Evolutionary conservation across 2,797 vertebrate species (phyloP).

Genomic region (Sebastolobus altivelis): DNA sequence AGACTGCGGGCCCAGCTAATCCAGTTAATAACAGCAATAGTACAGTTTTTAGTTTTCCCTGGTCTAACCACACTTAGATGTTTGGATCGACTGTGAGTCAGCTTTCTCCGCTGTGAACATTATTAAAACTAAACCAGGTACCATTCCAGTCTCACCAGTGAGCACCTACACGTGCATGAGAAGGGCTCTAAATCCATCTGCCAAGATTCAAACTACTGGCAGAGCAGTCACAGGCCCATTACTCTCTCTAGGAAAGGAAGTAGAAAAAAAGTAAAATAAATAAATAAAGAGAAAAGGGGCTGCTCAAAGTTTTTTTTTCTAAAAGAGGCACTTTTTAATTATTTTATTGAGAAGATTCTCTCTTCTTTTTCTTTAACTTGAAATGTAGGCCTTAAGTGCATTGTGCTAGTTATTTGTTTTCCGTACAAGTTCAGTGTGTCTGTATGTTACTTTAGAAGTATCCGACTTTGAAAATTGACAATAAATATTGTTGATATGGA

Average conservation of each 20-base stretch:
- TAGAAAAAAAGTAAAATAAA: background rate
- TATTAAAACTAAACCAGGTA: background rate
- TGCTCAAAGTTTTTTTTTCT: background rate
- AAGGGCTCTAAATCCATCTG: background rate
- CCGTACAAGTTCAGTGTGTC: background rate
- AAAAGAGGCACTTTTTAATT: too few species aligned
- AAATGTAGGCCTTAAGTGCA: background rate
- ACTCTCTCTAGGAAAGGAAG: background rate
- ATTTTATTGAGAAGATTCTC: too few species aligned
- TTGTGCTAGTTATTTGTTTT: background rate
- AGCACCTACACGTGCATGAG: background rate
- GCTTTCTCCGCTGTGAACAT: background rate
- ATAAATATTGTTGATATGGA: too few species aligned
- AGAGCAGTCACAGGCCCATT: background rate
- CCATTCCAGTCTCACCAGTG: background rate
- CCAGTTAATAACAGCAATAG: background rate
- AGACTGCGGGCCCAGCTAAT: background rate
- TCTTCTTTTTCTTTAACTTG: accelerated
- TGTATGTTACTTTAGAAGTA: background rate
- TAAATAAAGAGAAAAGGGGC: too few species aligned
- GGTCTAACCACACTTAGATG: background rate
- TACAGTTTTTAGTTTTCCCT: background rate
- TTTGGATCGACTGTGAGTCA: background rate
- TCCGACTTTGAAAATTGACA: background rate
- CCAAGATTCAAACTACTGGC: background rate